A percentile compares a stretch with the other conserved stretches of the same genome.
These are phyloP conservation scores for Tolypeutes matacus DNA, from an alignment of 2,797 vertebrate species.

Conservation along the genomic window DNA sequence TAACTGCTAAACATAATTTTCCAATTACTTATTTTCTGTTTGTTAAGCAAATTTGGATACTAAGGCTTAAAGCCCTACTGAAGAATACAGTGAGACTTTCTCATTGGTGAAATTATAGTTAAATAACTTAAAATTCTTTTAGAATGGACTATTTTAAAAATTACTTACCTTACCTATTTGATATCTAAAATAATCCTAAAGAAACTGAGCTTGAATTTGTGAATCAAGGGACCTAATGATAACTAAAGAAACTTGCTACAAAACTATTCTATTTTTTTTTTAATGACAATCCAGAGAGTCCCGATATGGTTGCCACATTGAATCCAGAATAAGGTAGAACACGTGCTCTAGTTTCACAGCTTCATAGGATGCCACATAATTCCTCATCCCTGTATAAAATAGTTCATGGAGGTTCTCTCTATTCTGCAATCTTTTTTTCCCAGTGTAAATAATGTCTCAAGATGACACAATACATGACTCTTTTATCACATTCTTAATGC, in stretches of 20 bases:
- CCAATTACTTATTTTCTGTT: no score
- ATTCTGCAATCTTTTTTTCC: not conserved
- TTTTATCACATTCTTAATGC: not conserved
- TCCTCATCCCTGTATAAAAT: not conserved
- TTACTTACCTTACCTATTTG: not conserved
- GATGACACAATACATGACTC: not conserved
- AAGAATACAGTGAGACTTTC: not conserved
- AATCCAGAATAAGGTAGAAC: not conserved
- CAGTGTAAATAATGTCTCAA: not conserved
- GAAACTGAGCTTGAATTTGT: not conserved
- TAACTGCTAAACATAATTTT: no score
- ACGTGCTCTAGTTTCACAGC: not conserved
- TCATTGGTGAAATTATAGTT: not conserved
- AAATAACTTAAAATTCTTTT: no score
- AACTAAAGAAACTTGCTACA: not conserved
- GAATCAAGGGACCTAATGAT: not conserved
- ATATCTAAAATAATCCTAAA: not conserved
- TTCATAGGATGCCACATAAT: not conserved
- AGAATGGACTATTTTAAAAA: not conserved
- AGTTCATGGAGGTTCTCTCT: not conserved
- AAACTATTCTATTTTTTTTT: not conserved
- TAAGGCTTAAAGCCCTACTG: no score
- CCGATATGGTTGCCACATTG: not conserved
- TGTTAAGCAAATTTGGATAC: no score
- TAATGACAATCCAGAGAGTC: not conserved